These are phyloP conservation scores for Rhinella marina DNA, from an alignment of 2,797 vertebrate genomes.

Conservation along the genomic window DNA sequence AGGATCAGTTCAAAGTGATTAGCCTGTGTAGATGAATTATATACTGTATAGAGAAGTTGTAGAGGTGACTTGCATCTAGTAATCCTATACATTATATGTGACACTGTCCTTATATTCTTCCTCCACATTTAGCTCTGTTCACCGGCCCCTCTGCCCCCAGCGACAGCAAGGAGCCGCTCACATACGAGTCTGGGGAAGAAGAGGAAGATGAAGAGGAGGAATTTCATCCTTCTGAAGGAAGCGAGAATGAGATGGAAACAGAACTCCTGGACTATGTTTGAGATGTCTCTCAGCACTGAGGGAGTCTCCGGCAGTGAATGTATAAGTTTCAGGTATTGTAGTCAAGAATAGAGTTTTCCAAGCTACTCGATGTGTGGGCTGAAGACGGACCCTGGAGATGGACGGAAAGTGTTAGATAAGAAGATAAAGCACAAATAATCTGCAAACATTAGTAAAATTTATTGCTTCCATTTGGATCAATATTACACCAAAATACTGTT, in stretches of 20 bases:
- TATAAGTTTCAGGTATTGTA: background rate
- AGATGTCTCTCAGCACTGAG: slow-evolving; percentile 38
- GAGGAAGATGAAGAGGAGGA: slow-evolving; percentile 85
- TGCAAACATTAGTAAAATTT: background rate
- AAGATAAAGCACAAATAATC: background rate
- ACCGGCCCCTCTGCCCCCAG: slow-evolving; percentile 70
- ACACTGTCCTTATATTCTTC: background rate
- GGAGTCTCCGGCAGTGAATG: background rate
- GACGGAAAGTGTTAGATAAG: background rate
- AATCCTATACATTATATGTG: too few relatives aligned
- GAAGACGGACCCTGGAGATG: background rate
- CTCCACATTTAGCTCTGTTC: slow-evolving; percentile 72
- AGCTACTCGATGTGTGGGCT: too few relatives aligned
- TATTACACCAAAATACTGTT: too few relatives aligned
- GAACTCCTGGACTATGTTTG: slow-evolving; percentile 94
- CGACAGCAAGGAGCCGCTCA: slow-evolving; percentile 69
- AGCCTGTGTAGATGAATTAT: too few relatives aligned
- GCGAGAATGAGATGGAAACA: slow-evolving; percentile 98
- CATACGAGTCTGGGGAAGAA: slow-evolving; percentile 76
- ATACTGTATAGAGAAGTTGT: too few relatives aligned
- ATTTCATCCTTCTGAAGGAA: slow-evolving; percentile 90
- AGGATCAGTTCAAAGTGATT: too few relatives aligned
- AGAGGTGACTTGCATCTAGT: too few relatives aligned
- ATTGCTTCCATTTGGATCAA: too few relatives aligned
- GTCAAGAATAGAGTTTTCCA: background rate